Evolutionary conservation across 2,888 invertebrate species (phyloP), one percentile per base, ranked within the genome.

Genomic region (Acleris cristana): DNA sequence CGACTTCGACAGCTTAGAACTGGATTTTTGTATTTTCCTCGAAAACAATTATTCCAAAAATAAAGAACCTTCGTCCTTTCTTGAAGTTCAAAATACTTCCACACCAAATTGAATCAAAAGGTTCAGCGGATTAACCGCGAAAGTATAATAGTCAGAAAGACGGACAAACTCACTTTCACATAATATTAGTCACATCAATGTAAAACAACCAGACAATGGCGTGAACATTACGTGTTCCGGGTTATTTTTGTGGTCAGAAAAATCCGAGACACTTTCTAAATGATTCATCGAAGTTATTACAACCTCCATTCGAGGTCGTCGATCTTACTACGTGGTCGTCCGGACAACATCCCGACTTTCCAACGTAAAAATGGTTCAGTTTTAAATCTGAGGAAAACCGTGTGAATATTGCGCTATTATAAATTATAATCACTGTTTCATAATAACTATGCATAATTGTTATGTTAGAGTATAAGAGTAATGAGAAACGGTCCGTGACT

Each of bases 201-300:
- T 18, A 48, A n/a, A 48, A 48, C 16, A 21, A 2, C 5, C 18
- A 19, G 6, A 51, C 12, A 2, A 16, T 45, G 45, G 16, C 40
- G 40, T 14, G 18, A 58, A 30, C 48, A 59, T 30, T 59, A 59
- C 19, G 48, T 40, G 16, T 48, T 48, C 48, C 18, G 16, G n/a
- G 61, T 45, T 53, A 64, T 64, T 54, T 57, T 51, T 53, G 63
- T 58, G 67, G 62, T 58, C 57, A 55, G 26, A 67, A 54, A 26
- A 62, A 62, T 61, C 48, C 51, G 34, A 53, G 67, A 63, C 67
- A 67, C 67, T 67, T 67, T 67, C 67, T 67, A 67, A 67, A 67
- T 67, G 67, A 67, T 58, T 67, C 67, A 67, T 63, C 53, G 62
- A 40, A 26, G 44, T 26, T 40, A 58, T 58, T 62, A 66, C 61